Base-by-base conservation (phyloP, 2,888 invertebrate genomes). In the Tenthredo mesomela region DNA sequence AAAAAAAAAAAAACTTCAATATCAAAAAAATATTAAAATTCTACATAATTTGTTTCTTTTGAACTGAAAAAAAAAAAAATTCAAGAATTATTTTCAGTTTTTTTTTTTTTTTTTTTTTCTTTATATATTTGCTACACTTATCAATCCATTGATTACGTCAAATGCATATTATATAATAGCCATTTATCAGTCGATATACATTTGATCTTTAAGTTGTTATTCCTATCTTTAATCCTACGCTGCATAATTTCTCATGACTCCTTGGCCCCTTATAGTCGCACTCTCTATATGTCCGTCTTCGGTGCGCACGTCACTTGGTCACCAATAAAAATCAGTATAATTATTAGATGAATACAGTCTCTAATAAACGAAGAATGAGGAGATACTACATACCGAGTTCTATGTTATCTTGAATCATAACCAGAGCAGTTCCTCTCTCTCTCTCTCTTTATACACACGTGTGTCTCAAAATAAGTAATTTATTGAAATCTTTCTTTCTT, bases 301-400 rank as follows among this genome's bases (percentile, higher is more conserved):
- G 54, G 33, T 54, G 29, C 77, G 77, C 77, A 37, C 40, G 77
- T n/a, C 77, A 77, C 77, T 33, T 25, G 29, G 50, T 77, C 18
- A 29, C 33, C 10, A 77, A 37, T 77, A 73, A 15, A 54, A 77
- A 77, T 77, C 18, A 54, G 54, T 54, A 50, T 77, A 47, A 47
- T 77, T 54, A 54, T 54, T 54, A 37, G 15, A 54, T 77, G 54
- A 77, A 77, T 54, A 54, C 18, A 54, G 43, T 43, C 71, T 40
- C 12, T 61, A 25, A 80, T 80, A 29, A 61, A 25, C 40, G 21
- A 80, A 80, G 80, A 80, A 80, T 80, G 43, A 61, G 15, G 43
- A 15, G 80, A 58, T 61, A n/a, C n/a, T n/a, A n/a, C n/a, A n/a
- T n/a, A 40, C 18, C 40, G 40, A 58, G 61, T 61, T 61, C 33